Percentiles rank a stretch among this genome's conserved stretches.
phyloP scores from a whole-genome alignment of 2,113 vertebrate genomes.

The Pyxicephalus adspersus region DNA sequence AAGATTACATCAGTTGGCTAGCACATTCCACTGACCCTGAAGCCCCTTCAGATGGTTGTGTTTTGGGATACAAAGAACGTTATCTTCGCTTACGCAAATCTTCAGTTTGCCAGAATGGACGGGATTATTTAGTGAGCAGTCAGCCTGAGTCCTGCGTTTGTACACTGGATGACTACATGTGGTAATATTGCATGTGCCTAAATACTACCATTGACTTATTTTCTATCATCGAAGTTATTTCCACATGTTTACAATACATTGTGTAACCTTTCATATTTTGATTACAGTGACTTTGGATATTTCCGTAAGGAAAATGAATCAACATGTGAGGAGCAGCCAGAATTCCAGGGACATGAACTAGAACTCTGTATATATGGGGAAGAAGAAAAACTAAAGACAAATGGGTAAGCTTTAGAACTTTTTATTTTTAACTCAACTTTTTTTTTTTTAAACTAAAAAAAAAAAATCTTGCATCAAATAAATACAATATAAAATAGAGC shows the following conservation, averaged over 20 bases:
- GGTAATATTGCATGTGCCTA: constrained; percentile 69
- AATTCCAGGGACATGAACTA: constrained; percentile 82
- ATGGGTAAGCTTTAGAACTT: constrained; percentile 71
- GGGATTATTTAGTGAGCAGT: constrained; percentile 78
- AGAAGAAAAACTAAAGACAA: constrained; percentile 83
- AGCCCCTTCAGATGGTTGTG: constrained; percentile 82
- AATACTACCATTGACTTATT: not conserved
- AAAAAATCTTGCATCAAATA: no score
- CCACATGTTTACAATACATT: no score
- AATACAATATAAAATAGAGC: no score
- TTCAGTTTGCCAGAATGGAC: constrained; percentile 87
- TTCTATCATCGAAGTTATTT: no score
- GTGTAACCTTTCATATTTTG: no score
- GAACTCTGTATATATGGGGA: constrained; percentile 87
- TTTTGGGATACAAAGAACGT: constrained; percentile 89
- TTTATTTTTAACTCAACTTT: not conserved
- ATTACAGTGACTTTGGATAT: constrained; percentile 89
- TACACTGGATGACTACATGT: constrained; percentile 87
- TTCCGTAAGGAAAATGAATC: constrained; percentile 86
- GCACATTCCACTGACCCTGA: constrained; percentile 84
- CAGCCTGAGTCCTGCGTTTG: constrained; percentile 81
- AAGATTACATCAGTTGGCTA: constrained; percentile 88
- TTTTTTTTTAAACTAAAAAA: no score
- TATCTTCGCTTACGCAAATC: constrained; percentile 85
- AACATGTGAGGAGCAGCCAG: constrained; percentile 84